Conservation (phyloP, 2,888 invertebrate genomes). For the Lepidochrysops patricia region DNA sequence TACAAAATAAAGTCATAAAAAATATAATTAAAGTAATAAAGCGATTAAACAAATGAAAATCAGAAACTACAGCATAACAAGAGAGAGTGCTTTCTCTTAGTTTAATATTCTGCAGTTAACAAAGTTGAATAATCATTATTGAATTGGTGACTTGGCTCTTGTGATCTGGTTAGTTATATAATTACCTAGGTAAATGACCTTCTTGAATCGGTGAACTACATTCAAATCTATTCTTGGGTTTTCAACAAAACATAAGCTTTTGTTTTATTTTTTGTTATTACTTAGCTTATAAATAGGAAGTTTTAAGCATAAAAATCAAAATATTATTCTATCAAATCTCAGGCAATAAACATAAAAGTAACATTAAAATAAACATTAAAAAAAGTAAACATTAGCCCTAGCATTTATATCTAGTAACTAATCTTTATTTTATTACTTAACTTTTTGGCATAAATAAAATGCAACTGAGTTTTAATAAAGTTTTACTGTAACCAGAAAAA, state of each 20-base stretch:
- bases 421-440: no score
- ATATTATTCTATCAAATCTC: no score
- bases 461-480: no score
- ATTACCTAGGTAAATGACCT: background rate
- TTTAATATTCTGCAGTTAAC: background rate
- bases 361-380: no score
- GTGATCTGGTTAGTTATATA: background rate
- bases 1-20: background rate
- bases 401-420: no score
- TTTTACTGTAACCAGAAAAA: no score
- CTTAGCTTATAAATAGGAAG: no score
- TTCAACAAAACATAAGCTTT: background rate
- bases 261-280: no score
- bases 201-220: background rate
- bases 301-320: no score
- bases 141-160: background rate
- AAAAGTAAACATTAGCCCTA: no score
- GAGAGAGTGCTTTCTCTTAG: constrained; percentile 2
- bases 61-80: background rate
- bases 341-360: no score
- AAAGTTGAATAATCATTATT: background rate
- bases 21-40: background rate
- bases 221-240: background rate
- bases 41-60: background rate
- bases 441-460: no score